Evolutionary conservation across 2,113 vertebrate species (phyloP).

Genomic region (Lampris megalopsis): DNA sequence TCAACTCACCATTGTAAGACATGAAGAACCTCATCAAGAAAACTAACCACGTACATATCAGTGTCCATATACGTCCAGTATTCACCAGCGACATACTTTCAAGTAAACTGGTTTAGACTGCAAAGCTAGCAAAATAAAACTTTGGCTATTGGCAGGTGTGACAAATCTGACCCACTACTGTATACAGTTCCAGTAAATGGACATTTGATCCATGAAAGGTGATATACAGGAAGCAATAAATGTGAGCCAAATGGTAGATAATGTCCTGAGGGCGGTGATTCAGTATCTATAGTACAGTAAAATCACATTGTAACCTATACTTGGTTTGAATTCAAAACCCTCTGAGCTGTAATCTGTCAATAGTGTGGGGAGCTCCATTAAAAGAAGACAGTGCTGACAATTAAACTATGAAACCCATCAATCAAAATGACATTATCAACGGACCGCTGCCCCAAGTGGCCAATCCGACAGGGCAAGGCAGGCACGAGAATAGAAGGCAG

Average conservation of each 20-base stretch:
- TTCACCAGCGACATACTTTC: neutral
- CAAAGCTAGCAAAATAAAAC: constrained; percentile 43
- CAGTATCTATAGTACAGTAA: constrained; percentile 46
- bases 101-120: too few relatives aligned
- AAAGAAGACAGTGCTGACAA: constrained; percentile 63
- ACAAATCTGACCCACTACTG: constrained; percentile 47
- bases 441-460: constrained; percentile 65
- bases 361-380: constrained; percentile 54
- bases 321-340: constrained; percentile 49
- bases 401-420: constrained; percentile 73
- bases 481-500: constrained; percentile 61
- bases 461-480: constrained; percentile 54
- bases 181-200: constrained; percentile 66
- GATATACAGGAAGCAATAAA: constrained; percentile 76
- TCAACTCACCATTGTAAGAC: neutral
- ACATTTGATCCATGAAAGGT: constrained; percentile 71
- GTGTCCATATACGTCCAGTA: neutral
- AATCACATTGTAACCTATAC: constrained; percentile 18
- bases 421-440: constrained; percentile 72
- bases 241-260: constrained; percentile 62
- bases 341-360: constrained; percentile 49
- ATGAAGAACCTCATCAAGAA: neutral
- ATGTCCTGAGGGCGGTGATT: constrained; percentile 61
- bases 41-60: neutral
- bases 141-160: constrained; percentile 56